Evolutionary conservation across 2,113 vertebrate species (phyloP).

Genomic region (Fregata magnificens): DNA sequence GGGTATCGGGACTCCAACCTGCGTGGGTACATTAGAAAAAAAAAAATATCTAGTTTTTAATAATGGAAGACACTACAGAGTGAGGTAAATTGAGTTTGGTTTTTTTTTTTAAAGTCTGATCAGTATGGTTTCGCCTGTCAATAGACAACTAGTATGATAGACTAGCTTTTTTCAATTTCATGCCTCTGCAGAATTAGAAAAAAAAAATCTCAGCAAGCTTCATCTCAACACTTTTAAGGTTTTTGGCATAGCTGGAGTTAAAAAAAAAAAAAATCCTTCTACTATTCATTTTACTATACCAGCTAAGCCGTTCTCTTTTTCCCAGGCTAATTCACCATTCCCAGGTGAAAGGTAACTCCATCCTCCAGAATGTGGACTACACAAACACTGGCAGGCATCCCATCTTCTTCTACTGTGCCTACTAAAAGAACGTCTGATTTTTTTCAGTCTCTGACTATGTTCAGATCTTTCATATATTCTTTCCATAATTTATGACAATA

Average conservation of each 20-base stretch:
- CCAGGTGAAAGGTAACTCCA: neutral
- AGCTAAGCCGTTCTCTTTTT: neutral
- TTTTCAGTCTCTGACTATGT: neutral
- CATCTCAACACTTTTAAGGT: neutral
- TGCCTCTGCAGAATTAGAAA: neutral
- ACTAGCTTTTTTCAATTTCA: neutral
- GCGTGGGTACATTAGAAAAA: neutral
- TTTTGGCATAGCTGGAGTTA: neutral
- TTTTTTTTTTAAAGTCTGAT: neutral
- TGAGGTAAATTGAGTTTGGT: neutral
- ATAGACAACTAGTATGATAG: neutral
- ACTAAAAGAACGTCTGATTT: neutral
- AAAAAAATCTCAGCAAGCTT: neutral
- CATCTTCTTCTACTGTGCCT: neutral
- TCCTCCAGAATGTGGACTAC: rapidly evolving
- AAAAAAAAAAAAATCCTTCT: neutral
- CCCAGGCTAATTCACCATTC: neutral
- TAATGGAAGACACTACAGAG: neutral
- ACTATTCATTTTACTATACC: neutral
- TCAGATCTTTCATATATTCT: neutral
- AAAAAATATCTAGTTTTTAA: neutral
- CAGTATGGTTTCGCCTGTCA: neutral
- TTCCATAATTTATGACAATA: neutral
- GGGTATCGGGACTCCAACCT: slow-evolving; percentile 92
- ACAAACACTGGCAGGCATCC: neutral